Conservation (phyloP, 2,113 vertebrate species). For the Capra hircus region DNA sequence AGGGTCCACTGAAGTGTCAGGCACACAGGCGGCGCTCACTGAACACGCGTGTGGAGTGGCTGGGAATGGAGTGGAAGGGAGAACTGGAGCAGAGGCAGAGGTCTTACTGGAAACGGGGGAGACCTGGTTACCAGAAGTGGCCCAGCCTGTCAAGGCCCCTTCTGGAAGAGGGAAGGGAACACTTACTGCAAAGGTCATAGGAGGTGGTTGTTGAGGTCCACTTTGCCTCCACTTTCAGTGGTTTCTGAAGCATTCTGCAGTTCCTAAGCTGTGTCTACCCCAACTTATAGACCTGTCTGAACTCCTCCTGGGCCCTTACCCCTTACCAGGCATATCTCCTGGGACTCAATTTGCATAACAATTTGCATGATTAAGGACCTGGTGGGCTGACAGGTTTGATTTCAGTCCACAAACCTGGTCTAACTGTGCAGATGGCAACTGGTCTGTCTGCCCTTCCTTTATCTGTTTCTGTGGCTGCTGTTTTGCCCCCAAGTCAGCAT, state of each 20-base stretch:
- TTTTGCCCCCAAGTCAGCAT: neutral
- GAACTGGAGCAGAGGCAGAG: neutral
- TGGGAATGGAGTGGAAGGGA: too few relatives aligned
- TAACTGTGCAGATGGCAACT: neutral
- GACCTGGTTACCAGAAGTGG: neutral
- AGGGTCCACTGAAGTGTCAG: neutral
- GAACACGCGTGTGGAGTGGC: fast-evolving
- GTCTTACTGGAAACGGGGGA: neutral
- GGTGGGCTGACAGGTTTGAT: neutral
- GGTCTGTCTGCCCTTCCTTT: neutral
- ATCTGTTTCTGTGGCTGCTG: neutral
- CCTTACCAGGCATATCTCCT: neutral
- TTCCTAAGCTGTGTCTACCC: neutral
- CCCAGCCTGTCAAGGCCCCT: neutral
- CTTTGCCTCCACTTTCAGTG: neutral
- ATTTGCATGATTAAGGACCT: neutral
- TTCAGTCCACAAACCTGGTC: neutral
- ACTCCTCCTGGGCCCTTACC: neutral
- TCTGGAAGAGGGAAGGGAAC: neutral
- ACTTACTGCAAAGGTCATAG: neutral
- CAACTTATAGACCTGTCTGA: neutral
- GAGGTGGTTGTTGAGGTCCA: fast-evolving
- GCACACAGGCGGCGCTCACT: neutral
- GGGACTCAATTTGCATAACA: neutral
- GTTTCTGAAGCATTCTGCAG: neutral